These are phyloP conservation scores for Cotesia typhae DNA, from an alignment of 1,140 invertebrate species.

Conservation along the genomic window DNA sequence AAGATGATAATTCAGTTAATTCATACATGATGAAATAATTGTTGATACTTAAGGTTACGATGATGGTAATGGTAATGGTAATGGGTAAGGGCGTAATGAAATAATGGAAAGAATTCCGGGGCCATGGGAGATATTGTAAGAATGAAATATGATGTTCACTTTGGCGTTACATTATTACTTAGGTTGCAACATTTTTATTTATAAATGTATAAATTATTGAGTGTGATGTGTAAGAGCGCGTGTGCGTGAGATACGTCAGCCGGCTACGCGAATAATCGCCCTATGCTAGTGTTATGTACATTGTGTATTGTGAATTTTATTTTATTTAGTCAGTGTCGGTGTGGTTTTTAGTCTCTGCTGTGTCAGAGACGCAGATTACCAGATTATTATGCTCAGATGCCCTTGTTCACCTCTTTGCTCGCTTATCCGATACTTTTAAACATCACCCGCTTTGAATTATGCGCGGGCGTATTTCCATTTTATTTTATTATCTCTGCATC, in stretches of 20 bases:
- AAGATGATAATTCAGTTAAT: not conserved
- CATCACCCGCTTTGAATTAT: slow-evolving; percentile 4
- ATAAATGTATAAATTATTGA: not conserved
- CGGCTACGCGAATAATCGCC: not conserved
- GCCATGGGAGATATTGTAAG: not conserved
- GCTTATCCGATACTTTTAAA: not conserved
- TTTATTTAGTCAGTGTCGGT: too few species aligned
- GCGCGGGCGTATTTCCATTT: not conserved
- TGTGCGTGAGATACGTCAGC: not conserved
- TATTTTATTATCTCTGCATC: not conserved
- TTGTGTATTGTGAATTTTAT: too few species aligned
- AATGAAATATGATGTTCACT: slow-evolving; percentile 13
- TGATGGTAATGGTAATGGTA: not conserved
- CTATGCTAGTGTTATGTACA: not conserved
- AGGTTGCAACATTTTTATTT: slow-evolving; percentile 11
- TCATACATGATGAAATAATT: not conserved
- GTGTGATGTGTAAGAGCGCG: too few species aligned
- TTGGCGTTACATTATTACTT: slow-evolving; percentile 1
- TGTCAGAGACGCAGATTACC: too few species aligned
- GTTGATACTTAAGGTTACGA: not conserved
- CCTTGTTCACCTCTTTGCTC: slow-evolving; percentile 11
- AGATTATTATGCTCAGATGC: not conserved
- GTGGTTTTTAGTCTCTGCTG: too few species aligned
- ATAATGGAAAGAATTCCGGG: slow-evolving; percentile 3
- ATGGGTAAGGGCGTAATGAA: slow-evolving; percentile 1